Conservation (phyloP, 2,113 vertebrate species). For the Etheostoma spectabile region DNA sequence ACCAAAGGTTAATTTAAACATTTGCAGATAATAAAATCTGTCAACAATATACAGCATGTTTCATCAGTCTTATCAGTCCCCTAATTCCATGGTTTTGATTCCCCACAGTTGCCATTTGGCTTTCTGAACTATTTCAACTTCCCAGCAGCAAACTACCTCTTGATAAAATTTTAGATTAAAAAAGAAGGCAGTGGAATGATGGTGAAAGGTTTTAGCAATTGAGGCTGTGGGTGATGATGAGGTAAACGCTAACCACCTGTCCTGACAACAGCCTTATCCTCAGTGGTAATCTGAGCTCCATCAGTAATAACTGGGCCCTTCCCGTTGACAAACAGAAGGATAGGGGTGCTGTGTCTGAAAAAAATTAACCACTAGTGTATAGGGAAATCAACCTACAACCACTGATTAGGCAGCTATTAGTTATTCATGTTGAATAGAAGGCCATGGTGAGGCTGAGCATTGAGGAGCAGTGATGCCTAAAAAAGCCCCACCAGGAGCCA, state of each 20-base stretch:
- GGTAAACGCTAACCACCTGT: conserved; percentile 52
- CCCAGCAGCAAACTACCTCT: conserved; percentile 1
- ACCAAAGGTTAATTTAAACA: conserved; percentile 26
- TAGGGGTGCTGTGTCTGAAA: conserved; percentile 17
- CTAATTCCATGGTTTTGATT: conserved; percentile 18
- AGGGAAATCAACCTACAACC: conserved; percentile 71
- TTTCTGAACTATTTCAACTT: conserved; percentile 19
- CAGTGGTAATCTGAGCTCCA: conserved; percentile 59
- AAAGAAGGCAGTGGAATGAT: conserved; percentile 17
- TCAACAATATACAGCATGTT: background rate
- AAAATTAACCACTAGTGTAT: conserved; percentile 52
- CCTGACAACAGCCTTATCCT: conserved; percentile 61
- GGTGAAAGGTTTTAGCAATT: conserved; percentile 21
- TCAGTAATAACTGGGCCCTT: conserved; percentile 24
- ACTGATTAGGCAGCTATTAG: conserved; percentile 71
- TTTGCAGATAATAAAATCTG: conserved; percentile 35
- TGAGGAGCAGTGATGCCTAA: conserved; percentile 48
- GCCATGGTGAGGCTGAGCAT: conserved; percentile 18
- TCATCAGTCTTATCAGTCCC: background rate
- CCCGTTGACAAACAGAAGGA: conserved; percentile 33
- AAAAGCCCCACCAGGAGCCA: conserved; percentile 51
- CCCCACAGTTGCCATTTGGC: conserved; percentile 15
- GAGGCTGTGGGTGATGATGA: conserved; percentile 46
- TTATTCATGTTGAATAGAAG: conserved; percentile 53
- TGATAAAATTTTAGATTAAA: conserved; percentile 11